phyloP scores from a whole-genome alignment of 2,797 vertebrate species.

The Melanotaenia trifasciata region DNA sequence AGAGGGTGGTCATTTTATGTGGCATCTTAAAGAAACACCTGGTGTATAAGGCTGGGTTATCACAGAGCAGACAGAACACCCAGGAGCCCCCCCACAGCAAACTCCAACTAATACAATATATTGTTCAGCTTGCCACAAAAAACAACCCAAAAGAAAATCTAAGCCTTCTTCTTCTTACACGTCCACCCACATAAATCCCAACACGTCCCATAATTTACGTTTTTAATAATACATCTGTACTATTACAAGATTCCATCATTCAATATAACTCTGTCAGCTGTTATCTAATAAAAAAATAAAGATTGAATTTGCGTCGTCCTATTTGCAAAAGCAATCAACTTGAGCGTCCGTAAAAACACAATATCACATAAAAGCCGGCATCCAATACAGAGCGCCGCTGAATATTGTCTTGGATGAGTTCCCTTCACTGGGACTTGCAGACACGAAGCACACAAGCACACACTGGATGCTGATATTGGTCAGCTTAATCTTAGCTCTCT shows the following conservation, averaged over 20 bases:
- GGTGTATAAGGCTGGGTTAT: not conserved
- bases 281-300: conserved; percentile 57
- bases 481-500: conserved; percentile 13
- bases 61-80: not conserved
- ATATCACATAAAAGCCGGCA: conserved; percentile 58
- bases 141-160: too few species aligned
- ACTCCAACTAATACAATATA: conserved; percentile 6
- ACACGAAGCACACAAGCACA: conserved; percentile 9
- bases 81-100: not conserved
- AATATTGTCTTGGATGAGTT: conserved; percentile 33
- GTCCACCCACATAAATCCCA: conserved; percentile 11
- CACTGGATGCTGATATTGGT: conserved; percentile 17
- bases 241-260: conserved; percentile 51
- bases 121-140: conserved; percentile 13
- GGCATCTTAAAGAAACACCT: conserved; percentile 6
- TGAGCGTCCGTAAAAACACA: conserved; percentile 32
- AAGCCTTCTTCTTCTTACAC: not conserved
- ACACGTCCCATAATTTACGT: conserved; percentile 4
- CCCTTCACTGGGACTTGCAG: not conserved
- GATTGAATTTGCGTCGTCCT: conserved; percentile 55
- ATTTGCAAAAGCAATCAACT: conserved; percentile 71
- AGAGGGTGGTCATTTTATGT: conserved; percentile 1
- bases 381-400: conserved; percentile 45
- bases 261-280: conserved; percentile 25
- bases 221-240: conserved; percentile 41